Evolutionary conservation across 2,797 vertebrate genomes (phyloP).

Genomic region (Diceros bicornis): DNA sequence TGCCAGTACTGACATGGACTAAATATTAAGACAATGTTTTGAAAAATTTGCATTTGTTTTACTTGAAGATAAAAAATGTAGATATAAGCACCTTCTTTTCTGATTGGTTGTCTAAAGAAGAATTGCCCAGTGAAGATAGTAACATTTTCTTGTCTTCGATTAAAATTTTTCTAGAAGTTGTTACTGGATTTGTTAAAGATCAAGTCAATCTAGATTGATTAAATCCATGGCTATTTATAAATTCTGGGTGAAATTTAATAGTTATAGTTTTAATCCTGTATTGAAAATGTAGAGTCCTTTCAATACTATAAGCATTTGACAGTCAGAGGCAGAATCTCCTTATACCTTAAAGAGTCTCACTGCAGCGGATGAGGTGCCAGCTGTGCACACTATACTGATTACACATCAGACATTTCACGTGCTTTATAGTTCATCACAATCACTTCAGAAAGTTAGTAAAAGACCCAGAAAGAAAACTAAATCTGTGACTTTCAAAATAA

Average conservation of each 20-base stretch:
- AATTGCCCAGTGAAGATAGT: background rate
- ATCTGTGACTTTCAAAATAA: background rate
- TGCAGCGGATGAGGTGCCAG: accelerated
- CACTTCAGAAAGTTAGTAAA: background rate
- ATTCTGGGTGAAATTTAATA: background rate
- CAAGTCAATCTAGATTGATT: background rate
- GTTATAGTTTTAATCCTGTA: background rate
- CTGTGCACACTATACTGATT: accelerated
- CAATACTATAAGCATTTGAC: background rate
- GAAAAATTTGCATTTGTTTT: background rate
- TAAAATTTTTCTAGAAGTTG: background rate
- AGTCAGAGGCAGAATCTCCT: background rate
- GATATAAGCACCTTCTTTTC: background rate
- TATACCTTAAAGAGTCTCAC: background rate
- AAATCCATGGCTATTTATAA: background rate
- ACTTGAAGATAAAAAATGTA: background rate
- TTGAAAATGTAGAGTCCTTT: background rate
- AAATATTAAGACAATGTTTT: background rate
- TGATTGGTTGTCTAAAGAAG: background rate
- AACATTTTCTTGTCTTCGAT: slow-evolving; percentile 4
- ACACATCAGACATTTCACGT: background rate
- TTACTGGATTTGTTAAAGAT: background rate
- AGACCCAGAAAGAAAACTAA: background rate
- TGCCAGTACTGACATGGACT: too few relatives aligned
- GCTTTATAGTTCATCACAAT: background rate